Base-by-base conservation (phyloP, 2,113 vertebrate genomes). In the Nothocercus julius region DNA sequence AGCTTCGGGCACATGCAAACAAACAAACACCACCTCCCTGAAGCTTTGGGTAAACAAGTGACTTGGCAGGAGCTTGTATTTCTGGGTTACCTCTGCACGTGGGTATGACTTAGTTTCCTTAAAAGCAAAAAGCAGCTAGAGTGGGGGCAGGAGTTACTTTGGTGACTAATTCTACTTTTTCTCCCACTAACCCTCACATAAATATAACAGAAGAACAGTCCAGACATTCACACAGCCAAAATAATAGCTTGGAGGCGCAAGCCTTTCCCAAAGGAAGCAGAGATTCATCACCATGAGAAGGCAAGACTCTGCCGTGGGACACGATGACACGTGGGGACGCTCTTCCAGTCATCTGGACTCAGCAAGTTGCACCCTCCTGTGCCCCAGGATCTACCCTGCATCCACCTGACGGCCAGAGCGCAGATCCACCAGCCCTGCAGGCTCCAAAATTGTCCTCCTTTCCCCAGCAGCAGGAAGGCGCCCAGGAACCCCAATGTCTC, bases 31-130 rank as follows among this genome's bases (percentile, higher is more conserved):
- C 67, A 89, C 63, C 72, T 87, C 75, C 64, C 40, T 74, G 74
- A 83, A 92, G 56, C 67, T 91, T 72, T 51, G 49, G 53, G 84
- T 93, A 92, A 96, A 89, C 78, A 92, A 87, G 45, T 1, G 15
- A 38, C 84, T 95, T 95, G 90, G 86, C 89, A 85, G 76, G 25
- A 87, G 59, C n/a, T 81, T 64, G 45, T 13, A 21, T 80, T 92
- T 96, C 89, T 93, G 81, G 47, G 77, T 96, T 90, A 85, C 78
- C 63, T 82, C 61, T 94, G 54, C 44, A 85, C 54, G 92, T 40
- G 87, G 92, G 91, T 36, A 82, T 47, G n/a, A 89, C 79, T 95
- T 94, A 15, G 87, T 93, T 93, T 90, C 82, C 87, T 93, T 96
- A 89, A 90, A 74, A 94, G 67, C 89, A 76, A 89, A 87, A 92